These are phyloP conservation scores for Lysandra coridon DNA, from an alignment of 2,888 invertebrate species.

Conservation along the genomic window DNA sequence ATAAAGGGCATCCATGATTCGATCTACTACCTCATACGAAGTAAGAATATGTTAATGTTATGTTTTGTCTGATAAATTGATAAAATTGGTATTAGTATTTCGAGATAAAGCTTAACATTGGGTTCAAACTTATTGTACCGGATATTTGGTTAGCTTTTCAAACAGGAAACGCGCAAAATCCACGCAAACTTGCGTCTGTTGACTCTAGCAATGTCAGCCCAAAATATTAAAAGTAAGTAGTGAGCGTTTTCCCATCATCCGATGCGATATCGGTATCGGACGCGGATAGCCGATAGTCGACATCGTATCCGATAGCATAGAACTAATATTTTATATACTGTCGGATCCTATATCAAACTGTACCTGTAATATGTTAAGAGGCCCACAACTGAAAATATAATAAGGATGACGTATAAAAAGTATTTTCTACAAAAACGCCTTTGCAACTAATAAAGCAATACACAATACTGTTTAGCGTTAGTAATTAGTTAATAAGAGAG, in stretches of 20 bases:
- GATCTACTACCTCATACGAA: no score
- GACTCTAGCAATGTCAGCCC: neutral
- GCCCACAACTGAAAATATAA: no score
- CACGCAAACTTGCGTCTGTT: neutral
- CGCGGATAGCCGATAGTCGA: no score
- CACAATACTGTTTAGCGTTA: neutral
- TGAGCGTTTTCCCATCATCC: neutral
- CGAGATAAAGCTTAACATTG: neutral
- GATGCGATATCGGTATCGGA: neutral
- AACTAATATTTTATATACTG: no score
- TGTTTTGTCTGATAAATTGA: no score
- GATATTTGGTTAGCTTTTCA: constrained; percentile 14
- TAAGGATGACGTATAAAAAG: no score
- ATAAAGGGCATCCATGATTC: no score
- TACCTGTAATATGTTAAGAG: no score
- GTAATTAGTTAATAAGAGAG: neutral
- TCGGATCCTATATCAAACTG: no score
- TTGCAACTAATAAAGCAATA: neutral
- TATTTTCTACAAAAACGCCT: neutral
- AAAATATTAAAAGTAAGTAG: neutral
- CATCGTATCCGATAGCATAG: no score
- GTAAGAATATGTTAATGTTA: no score
- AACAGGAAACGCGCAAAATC: constrained; percentile 20
- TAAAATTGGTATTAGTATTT: neutral
- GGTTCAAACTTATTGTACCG: neutral